Base-by-base conservation (phyloP, 2,888 invertebrate species). In the Aleiodes leptofemur region DNA sequence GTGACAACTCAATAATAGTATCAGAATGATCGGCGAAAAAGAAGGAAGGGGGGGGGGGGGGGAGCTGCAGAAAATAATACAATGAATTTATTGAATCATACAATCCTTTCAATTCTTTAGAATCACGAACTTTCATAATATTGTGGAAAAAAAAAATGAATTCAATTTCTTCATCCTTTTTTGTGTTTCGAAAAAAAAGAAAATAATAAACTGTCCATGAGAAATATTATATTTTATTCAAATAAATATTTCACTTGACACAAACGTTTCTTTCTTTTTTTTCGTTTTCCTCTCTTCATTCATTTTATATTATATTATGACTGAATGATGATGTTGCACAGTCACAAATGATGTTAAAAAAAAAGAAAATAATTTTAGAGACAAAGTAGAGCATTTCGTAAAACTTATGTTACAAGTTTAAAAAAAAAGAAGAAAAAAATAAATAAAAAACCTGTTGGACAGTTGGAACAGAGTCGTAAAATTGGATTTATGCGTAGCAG, bases 361-460 rank as follows among this genome's bases (percentile, higher is more conserved):
- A 23, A 43, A 43, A 43, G 14, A 61, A 61, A 38, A 61, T 61
- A 16, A 48, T 59, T 16, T 43, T 23, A 23, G 23, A 64, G 14
- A 43, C 43, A 48, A 64, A 64, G 64, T 64, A 23, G 48, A 64
- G 64, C 13, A 64, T 64, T 64, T 64, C 64, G 64, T 64, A 64
- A 23, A 64, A 48, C 64, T 16, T 16, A 34, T 38, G 14, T 61
- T 38, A 34, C n/a, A 14, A 61, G 34, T 61, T n/a, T 43, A 43
- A 34, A 9, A 43, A 8, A 43, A 8, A 6, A 34, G 38, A 38
- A 23, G 2, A 23, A 23, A 23, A 23, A 23, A 9, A 43, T 0
- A 0, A 6, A 43, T 6, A 43, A 43, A 61, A 34, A 61, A 38
- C 61, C 34, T 29, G 57, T 57, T 16, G 61, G 13, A 38, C 61